Evolutionary conservation across 23 tunicate genomes (phyloP), one percentile per base, ranked within the genome.

Genomic region (Styela clava): DNA sequence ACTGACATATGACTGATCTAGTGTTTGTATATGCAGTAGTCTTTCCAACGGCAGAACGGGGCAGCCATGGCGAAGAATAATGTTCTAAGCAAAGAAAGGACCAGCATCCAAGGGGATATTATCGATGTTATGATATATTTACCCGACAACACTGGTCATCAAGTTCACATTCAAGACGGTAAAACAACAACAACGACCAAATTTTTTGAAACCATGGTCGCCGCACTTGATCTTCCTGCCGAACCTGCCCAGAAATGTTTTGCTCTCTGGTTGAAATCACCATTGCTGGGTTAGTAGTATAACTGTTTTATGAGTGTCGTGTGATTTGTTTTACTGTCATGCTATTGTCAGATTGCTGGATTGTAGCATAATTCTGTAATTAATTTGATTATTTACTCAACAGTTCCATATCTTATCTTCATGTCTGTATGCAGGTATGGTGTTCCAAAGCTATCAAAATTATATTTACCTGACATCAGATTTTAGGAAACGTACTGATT

Each of bases 201-300:
- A 51, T 86, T 72, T 78, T 74, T 91, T 2, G 84, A 91, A 34
- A 32, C 81, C 7, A 91, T 91, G 87, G 78, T 91, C 24, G 82
- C 84, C 2, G 82, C 84, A 3, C 68, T 91, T 37, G 78, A 91
- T 36, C 82, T 91, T 2, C 89, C 89, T 18, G 90, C 79, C 62
- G 73, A 63, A 27, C 56, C 86, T 9, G 90, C 90, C 2, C 82
- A 82, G 35, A 91, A 91, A 69, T 82, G 90, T 52, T 91, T 91
- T 83, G 83, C 97, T 19, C 33, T 91, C 33, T 91, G 97, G 97
- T 51, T 91, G 26, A 91, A 91, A 71, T 91, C 97, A 12, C 97
- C 97, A 31, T 51, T 91, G 37, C 69, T 91, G 37, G 97, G 97
- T 86, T 74, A 52, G 86, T 65, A 16, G n/a, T n/a, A n/a, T n/a